A percentile compares a stretch with the other conserved stretches of the same genome.
These are phyloP conservation scores for Drosophila gaucha DNA, from an alignment of 2,888 invertebrate genomes.

Conservation along the genomic window DNA sequence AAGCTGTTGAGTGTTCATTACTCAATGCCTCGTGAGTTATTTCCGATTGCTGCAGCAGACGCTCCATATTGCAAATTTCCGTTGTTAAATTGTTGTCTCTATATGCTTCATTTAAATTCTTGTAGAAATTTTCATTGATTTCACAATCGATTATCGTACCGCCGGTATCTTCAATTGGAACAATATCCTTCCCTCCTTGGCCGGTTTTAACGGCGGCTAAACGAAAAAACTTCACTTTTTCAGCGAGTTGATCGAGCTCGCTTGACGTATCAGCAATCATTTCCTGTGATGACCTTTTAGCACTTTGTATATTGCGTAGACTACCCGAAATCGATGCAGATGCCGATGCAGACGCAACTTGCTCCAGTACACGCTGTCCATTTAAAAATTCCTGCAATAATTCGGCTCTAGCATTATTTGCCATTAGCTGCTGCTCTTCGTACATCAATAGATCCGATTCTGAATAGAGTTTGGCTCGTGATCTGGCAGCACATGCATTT, in stretches of 20 bases:
- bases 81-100: constrained; percentile 87
- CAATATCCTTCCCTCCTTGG: constrained; percentile 72
- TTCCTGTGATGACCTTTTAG: background rate
- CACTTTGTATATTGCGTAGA: constrained; percentile 28
- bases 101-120: constrained; percentile 94
- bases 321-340: constrained; percentile 34
- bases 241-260: constrained; percentile 42
- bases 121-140: constrained; percentile 94
- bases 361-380: constrained; percentile 54
- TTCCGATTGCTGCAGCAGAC: constrained; percentile 64
- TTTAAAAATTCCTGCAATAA: constrained; percentile 73
- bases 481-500: background rate
- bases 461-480: constrained; percentile 59
- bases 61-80: constrained; percentile 71
- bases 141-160: constrained; percentile 85
- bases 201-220: constrained; percentile 78
- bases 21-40: constrained; percentile 50
- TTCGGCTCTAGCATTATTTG: constrained; percentile 74
- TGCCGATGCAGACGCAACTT: constrained; percentile 38
- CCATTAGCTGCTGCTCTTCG: constrained; percentile 70
- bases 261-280: background rate
- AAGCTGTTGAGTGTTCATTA: constrained; percentile 85
- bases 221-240: constrained; percentile 82
- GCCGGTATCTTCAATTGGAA: constrained; percentile 81
- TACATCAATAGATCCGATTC: constrained; percentile 72